Conservation (phyloP, 2,113 vertebrate genomes). For the Calidris pygmaea region DNA sequence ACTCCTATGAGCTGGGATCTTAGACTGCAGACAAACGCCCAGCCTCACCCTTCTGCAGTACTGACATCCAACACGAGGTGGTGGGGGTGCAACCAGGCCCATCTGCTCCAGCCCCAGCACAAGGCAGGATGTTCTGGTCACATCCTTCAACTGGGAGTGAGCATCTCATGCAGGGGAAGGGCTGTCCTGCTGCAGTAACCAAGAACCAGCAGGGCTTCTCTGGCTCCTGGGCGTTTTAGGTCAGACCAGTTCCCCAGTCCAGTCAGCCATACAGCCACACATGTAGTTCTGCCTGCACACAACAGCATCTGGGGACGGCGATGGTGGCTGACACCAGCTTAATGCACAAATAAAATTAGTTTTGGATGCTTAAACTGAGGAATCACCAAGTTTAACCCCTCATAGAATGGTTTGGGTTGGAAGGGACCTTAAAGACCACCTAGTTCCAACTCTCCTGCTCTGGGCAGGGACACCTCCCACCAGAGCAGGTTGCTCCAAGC, state of each 20-base stretch:
- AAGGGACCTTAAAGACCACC: no score
- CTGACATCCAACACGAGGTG: neutral
- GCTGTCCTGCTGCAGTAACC: neutral
- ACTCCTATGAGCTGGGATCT: neutral
- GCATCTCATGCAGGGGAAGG: neutral
- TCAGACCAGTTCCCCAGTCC: neutral
- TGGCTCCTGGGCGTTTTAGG: neutral
- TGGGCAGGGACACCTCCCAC: no score
- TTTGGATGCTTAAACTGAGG: neutral
- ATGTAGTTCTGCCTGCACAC: neutral
- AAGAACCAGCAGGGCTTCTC: neutral
- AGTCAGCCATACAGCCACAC: neutral
- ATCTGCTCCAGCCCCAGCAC: neutral
- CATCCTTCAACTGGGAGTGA: neutral
- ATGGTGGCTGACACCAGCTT: neutral
- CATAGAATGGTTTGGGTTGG: no score
- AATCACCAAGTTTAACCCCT: neutral
- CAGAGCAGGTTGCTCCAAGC: no score
- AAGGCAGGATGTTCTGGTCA: neutral
- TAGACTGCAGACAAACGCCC: neutral
- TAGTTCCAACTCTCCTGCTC: no score
- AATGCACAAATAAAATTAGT: neutral
- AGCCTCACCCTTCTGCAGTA: neutral
- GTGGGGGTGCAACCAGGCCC: neutral
- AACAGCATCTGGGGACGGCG: neutral